A percentile compares a stretch with the other conserved stretches of the same genome.
phyloP scores from a whole-genome alignment of 2,113 vertebrate genomes.

The Andinoacara biseriatus region DNA sequence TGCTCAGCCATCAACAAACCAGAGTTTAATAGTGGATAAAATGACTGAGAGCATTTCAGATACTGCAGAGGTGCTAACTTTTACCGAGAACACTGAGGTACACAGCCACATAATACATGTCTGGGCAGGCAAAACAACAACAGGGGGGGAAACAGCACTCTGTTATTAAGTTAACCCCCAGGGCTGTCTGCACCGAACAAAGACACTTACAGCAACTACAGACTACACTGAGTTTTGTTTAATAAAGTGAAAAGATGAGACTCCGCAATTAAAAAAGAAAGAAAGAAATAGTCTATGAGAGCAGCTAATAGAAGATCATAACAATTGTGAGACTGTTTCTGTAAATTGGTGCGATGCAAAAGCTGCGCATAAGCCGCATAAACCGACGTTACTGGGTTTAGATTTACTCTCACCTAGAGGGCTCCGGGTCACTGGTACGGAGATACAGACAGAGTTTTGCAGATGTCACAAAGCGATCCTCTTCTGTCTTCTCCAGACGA shows the following conservation, averaged over 20 bases:
- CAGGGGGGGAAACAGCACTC: constrained; percentile 7
- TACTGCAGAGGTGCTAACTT: not conserved
- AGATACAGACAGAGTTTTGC: not conserved
- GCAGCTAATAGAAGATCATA: not conserved
- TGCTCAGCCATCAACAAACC: not conserved
- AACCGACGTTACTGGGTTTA: constrained; percentile 36
- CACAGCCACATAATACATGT: constrained; percentile 15
- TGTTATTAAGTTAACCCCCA: constrained; percentile 60
- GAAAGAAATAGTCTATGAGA: not conserved
- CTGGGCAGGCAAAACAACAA: constrained; percentile 52
- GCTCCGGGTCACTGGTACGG: not conserved
- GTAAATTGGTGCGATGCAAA: not conserved
- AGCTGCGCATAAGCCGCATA: not conserved
- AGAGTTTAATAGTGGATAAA: not conserved
- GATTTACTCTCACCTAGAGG: not conserved
- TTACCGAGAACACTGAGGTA: constrained; percentile 16
- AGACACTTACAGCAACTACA: not conserved
- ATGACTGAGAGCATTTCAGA: not conserved
- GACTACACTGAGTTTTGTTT: not conserved
- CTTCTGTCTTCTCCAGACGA: constrained; percentile 37
- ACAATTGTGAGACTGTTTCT: not conserved
- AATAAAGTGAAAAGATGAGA: not conserved
- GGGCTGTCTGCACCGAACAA: constrained; percentile 56
- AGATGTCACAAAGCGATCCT: constrained; percentile 15
- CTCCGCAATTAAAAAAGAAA: too few relatives aligned